Evolutionary conservation across 2,888 invertebrate genomes (phyloP).

Genomic region (Sarcophaga caerulescens): DNA sequence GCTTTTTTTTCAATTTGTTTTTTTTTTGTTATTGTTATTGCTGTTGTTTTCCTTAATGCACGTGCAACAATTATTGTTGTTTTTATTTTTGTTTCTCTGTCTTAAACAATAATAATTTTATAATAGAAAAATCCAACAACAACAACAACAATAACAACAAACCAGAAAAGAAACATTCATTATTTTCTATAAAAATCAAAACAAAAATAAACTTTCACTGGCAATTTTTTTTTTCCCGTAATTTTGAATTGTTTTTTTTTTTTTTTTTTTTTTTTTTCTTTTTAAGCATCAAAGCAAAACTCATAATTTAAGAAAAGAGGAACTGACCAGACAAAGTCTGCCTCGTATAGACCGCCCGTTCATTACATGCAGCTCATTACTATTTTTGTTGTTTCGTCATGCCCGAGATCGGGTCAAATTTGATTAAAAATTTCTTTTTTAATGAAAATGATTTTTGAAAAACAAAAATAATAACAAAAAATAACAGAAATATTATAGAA

Average conservation of each 20-base stretch:
- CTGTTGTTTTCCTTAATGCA: slow-evolving; percentile 43
- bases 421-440: too few relatives aligned
- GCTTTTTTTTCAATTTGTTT: neutral
- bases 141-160: slow-evolving; percentile 2
- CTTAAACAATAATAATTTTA: neutral
- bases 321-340: slow-evolving; percentile 12
- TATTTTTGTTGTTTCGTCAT: neutral
- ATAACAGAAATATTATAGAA: neutral
- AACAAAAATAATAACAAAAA: neutral
- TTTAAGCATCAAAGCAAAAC: neutral
- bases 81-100: neutral
- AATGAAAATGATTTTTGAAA: too few relatives aligned
- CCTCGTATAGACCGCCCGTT: neutral
- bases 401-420: neutral
- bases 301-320: slow-evolving; percentile 21
- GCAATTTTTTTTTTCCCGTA: slow-evolving; percentile 31
- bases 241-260: neutral
- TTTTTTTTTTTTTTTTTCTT: too few relatives aligned
- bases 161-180: slow-evolving; percentile 31
- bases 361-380: neutral
- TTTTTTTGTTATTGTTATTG: slow-evolving; percentile 11
- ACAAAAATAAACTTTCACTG: slow-evolving; percentile 61
- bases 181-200: slow-evolving; percentile 15
- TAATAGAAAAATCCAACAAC: slow-evolving; percentile 10
- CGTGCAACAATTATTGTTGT: slow-evolving; percentile 58